phyloP scores from a whole-genome alignment of 2,888 invertebrate species.

The Philereme transversata region DNA sequence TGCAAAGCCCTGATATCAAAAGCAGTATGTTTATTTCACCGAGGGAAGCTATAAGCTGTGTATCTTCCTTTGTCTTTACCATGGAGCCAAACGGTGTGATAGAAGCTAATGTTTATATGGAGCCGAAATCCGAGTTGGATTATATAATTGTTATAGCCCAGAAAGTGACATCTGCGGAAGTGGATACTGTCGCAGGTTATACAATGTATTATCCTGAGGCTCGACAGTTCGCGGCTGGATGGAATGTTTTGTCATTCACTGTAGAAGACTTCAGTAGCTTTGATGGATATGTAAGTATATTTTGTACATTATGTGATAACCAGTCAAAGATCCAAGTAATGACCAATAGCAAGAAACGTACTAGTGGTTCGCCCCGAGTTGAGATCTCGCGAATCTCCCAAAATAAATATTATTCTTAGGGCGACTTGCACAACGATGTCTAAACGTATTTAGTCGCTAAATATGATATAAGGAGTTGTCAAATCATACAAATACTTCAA shows the following conservation, averaged over 20 bases:
- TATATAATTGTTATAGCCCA: slow-evolving; percentile 50
- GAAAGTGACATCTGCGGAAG: slow-evolving; percentile 36
- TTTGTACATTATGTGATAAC: background rate
- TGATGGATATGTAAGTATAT: slow-evolving; percentile 48
- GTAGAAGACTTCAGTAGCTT: slow-evolving; percentile 43
- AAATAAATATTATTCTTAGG: too few relatives aligned
- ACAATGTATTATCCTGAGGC: slow-evolving; percentile 43
- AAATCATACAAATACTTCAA: too few relatives aligned
- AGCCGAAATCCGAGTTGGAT: slow-evolving; percentile 41
- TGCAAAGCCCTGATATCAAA: slow-evolving; percentile 42
- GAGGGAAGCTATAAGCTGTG: slow-evolving; percentile 46
- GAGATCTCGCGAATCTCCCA: too few relatives aligned
- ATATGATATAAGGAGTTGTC: too few relatives aligned
- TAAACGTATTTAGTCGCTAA: too few relatives aligned
- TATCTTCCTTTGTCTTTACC: slow-evolving; percentile 49
- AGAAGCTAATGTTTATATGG: slow-evolving; percentile 51
- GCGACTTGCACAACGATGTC: too few relatives aligned
- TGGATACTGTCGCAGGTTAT: slow-evolving; percentile 47
- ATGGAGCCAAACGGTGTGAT: slow-evolving; percentile 48
- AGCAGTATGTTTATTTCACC: slow-evolving; percentile 51
- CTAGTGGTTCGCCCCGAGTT: too few relatives aligned
- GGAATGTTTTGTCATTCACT: slow-evolving; percentile 45
- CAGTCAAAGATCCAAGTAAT: too few relatives aligned
- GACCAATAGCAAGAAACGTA: too few relatives aligned
- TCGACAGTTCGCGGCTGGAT: slow-evolving; percentile 43